Base-by-base conservation (phyloP, 2,797 vertebrate species). In the Cheirogaleus major region DNA sequence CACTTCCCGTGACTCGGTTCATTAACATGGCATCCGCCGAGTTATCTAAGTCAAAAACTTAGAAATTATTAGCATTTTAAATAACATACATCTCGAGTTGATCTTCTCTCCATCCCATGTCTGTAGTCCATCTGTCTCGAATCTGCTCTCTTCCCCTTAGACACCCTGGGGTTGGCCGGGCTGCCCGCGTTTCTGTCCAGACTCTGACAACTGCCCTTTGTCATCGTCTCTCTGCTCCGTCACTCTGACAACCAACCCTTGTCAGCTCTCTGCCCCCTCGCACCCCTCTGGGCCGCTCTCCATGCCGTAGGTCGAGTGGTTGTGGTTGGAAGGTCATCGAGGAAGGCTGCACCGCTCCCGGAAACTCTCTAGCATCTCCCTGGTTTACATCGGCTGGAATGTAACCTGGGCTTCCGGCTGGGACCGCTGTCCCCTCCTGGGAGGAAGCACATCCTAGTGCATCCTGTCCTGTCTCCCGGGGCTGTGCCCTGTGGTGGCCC, bases 331-430 rank as follows among this genome's bases (percentile, higher is more conserved):
- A 30, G 22, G 32, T 52, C 32, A 18, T n/a, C 15, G 3, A 50
- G n/a, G 4, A 67, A 32, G 41, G 0, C 4, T 32, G 0, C 35
- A 14, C 0, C 1, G 14, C 4, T 65, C 52, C 65, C 43, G 1
- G 4, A 14, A 13, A 6, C 18, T 5, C 45, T 5, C 61, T n/a
- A 65, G 14, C 1, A 7, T 7, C 61, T n/a, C 32, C 9, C n/a
- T 15, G 2, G 22, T 52, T 41, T 61, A 11, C 12, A 1, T 4
- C 32, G 15, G 7, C 25, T 13, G 22, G 1, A 7, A 1, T 25
- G 2, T 3, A 8, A 35, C 30, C 50, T 45, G 48, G 52, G n/a
- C 23, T 27, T 23, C 6, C 27, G 23, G 0, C n/a, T 32, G 11
- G 18, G 59, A 30, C 5, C 38, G 27, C 0, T 11, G 41, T 78